phyloP scores from a whole-genome alignment of 2,888 invertebrate species.

The Papilio gigon region DNA sequence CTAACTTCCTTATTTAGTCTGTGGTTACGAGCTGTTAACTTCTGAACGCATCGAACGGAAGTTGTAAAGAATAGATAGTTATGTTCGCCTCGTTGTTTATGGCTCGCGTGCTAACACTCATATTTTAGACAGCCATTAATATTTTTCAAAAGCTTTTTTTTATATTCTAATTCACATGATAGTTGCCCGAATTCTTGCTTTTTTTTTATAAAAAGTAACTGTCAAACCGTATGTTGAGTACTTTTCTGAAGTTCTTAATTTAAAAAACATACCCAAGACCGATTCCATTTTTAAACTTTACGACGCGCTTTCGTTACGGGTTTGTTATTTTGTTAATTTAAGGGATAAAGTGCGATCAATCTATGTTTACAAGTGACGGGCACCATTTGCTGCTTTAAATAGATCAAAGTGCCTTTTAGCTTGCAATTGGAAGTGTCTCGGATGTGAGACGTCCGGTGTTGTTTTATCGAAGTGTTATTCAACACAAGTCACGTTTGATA shows the following conservation, averaged over 20 bases:
- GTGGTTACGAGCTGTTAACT: slow-evolving; percentile 48
- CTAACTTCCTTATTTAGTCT: slow-evolving; percentile 67
- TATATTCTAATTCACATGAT: not conserved
- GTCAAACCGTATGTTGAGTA: not conserved
- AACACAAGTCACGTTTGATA: slow-evolving; percentile 23
- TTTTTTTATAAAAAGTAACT: not conserved
- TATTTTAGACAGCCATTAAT: slow-evolving; percentile 10
- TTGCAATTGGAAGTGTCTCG: slow-evolving; percentile 59
- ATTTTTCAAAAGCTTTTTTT: not conserved
- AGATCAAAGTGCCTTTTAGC: slow-evolving; percentile 71
- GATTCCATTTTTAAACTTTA: slow-evolving; percentile 26
- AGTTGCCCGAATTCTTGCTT: not conserved
- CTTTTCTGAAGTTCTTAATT: not conserved
- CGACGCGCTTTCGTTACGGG: slow-evolving; percentile 44
- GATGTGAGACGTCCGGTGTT: slow-evolving; percentile 64
- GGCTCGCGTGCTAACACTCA: slow-evolving; percentile 19
- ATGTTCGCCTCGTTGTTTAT: slow-evolving; percentile 23
- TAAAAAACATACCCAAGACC: not conserved
- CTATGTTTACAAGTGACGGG: slow-evolving; percentile 58
- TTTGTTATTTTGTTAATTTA: slow-evolving; percentile 56
- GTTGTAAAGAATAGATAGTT: slow-evolving; percentile 31
- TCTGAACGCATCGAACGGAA: slow-evolving; percentile 37
- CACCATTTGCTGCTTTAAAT: slow-evolving; percentile 68
- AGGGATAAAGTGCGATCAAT: slow-evolving; percentile 59
- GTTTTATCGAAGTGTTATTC: slow-evolving; percentile 38